These are phyloP conservation scores for Harlomillsia oculata DNA, from an alignment of 1,140 invertebrate genomes.

Conservation along the genomic window DNA sequence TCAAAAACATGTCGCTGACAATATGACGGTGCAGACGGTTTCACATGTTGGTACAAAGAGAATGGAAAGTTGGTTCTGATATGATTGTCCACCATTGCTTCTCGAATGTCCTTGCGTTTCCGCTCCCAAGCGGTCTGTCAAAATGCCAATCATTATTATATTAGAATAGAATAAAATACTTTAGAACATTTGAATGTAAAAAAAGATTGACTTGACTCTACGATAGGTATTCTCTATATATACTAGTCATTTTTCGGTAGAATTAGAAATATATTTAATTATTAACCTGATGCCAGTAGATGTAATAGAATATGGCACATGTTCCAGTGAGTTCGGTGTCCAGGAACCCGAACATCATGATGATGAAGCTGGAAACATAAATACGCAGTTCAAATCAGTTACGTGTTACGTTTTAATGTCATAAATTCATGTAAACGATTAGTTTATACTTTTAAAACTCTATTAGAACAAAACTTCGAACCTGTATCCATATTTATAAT, in stretches of 20 bases:
- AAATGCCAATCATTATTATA: not conserved
- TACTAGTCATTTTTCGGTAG: not conserved
- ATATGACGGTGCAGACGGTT: slow-evolving; percentile 3
- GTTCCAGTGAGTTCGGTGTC: slow-evolving; percentile 72
- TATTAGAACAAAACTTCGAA: not conserved
- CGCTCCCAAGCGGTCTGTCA: slow-evolving; percentile 7
- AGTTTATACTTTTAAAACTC: not conserved
- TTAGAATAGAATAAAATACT: not conserved
- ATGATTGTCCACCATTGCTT: slow-evolving; percentile 4
- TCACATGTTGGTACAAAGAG: slow-evolving; percentile 3
- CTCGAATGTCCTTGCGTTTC: slow-evolving; percentile 5
- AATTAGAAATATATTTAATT: not conserved
- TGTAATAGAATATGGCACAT: slow-evolving; percentile 75
- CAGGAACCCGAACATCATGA: slow-evolving; percentile 74
- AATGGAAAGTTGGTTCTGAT: not conserved
- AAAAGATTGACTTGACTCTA: not conserved
- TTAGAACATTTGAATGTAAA: not conserved
- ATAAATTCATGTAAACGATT: not conserved
- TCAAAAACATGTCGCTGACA: slow-evolving; percentile 7
- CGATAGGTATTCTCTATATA: not conserved
- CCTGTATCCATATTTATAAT: slow-evolving; percentile 65
- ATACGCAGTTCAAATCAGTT: not conserved
- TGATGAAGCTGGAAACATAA: slow-evolving; percentile 71
- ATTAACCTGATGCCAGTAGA: slow-evolving; percentile 54
- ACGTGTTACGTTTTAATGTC: not conserved